Evolutionary conservation across 2,888 invertebrate genomes (phyloP).

Genomic region (Flexamia atlantica): DNA sequence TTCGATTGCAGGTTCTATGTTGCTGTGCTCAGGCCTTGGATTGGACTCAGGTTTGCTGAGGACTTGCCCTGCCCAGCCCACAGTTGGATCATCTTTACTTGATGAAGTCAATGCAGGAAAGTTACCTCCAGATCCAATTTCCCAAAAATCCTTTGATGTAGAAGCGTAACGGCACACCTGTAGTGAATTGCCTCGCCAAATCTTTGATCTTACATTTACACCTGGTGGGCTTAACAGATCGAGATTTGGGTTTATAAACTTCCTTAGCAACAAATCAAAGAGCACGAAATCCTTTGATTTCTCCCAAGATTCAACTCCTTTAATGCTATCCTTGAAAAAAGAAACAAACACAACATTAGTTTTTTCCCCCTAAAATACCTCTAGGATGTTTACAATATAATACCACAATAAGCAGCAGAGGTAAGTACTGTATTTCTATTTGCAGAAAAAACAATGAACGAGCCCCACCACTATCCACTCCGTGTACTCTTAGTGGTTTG

Average conservation of each 20-base stretch:
- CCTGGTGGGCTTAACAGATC: conserved; percentile 10
- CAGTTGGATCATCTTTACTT: background rate
- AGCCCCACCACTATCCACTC: no score
- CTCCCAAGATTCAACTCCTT: background rate
- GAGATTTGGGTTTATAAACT: conserved; percentile 17
- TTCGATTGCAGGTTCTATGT: background rate
- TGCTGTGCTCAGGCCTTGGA: background rate
- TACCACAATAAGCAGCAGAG: no score
- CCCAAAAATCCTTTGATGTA: background rate
- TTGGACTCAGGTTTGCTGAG: background rate
- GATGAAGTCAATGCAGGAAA: background rate
- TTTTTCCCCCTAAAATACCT: no score
- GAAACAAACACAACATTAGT: background rate
- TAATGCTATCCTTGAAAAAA: background rate
- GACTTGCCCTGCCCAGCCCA: conserved; percentile 2
- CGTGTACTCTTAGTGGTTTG: no score
- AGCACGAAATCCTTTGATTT: conserved; percentile 5
- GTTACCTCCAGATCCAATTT: background rate
- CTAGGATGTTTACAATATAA: no score
- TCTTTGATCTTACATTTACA: background rate
- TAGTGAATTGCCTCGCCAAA: background rate
- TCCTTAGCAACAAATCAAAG: background rate
- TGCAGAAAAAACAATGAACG: no score
- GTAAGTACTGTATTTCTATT: no score
- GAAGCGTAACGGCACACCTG: conserved; percentile 6